Percentiles rank a stretch among this genome's conserved stretches.
Conservation (phyloP, 2,888 invertebrate genomes). For the Cheilosia grossa region DNA sequence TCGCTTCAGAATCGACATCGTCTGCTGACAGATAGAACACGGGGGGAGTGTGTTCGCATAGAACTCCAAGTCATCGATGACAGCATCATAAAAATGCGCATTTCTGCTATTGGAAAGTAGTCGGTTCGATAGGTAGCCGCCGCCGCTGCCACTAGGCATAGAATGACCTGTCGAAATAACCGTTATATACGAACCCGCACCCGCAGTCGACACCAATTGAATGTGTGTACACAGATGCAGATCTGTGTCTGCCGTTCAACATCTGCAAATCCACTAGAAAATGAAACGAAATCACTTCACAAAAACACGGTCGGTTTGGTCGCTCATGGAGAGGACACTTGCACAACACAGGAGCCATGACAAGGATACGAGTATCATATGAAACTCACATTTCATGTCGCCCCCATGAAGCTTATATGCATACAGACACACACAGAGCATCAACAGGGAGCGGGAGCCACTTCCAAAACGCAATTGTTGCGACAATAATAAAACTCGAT, state of each 20-base stretch:
- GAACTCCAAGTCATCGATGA: constrained; percentile 48
- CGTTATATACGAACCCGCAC: constrained; percentile 48
- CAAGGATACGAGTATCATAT: constrained; percentile 7
- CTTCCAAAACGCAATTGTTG: constrained; percentile 65
- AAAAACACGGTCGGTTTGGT: constrained; percentile 36
- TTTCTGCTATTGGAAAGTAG: constrained; percentile 41
- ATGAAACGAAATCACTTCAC: constrained; percentile 73
- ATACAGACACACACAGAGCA: not conserved
- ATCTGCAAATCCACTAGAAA: constrained; percentile 72
- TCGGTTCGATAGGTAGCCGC: not conserved
- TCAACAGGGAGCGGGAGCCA: not conserved
- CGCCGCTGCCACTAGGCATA: constrained; percentile 6
- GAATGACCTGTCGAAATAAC: constrained; percentile 67
- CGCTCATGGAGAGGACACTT: constrained; percentile 8
- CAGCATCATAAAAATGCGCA: constrained; percentile 65
- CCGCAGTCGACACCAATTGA: constrained; percentile 30
- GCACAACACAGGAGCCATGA: constrained; percentile 7
- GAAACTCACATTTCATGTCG: constrained; percentile 11
- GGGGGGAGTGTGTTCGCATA: too few species aligned
- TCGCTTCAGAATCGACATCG: constrained; percentile 51
- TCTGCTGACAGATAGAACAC: constrained; percentile 47
- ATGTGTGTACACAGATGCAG: constrained; percentile 50
- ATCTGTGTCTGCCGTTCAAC: constrained; percentile 51
- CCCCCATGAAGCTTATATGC: constrained; percentile 2
- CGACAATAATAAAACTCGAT: constrained; percentile 72